phyloP scores from a whole-genome alignment of 2,113 vertebrate genomes.

The Camelus dromedarius region DNA sequence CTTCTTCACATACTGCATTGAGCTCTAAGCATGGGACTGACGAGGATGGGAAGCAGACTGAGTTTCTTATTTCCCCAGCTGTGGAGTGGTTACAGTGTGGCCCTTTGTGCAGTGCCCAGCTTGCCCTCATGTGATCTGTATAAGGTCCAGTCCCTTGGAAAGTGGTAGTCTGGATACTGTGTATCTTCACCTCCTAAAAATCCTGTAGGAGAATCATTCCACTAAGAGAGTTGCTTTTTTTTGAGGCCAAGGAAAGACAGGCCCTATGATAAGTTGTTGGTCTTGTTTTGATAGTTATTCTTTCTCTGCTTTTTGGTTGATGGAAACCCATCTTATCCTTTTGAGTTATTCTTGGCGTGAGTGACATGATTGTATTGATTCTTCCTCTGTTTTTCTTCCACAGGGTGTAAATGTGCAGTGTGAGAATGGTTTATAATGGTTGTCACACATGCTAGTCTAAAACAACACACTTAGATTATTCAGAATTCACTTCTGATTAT shows the following conservation, averaged over 20 bases:
- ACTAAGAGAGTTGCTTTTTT: neutral
- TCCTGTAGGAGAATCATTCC: neutral
- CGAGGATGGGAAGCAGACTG: neutral
- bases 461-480: neutral
- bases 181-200: neutral
- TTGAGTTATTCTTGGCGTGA: neutral
- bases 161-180: neutral
- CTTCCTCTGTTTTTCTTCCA: neutral
- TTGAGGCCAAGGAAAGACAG: neutral
- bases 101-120: neutral
- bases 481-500: slow-evolving; percentile 3
- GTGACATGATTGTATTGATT: neutral
- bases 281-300: slow-evolving; percentile 11
- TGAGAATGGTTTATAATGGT: neutral
- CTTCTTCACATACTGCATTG: neutral
- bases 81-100: neutral
- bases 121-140: neutral
- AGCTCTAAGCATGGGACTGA: neutral
- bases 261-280: neutral
- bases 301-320: neutral
- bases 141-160: neutral
- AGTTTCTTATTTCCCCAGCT: neutral
- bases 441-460: neutral
- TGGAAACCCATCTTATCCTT: neutral
- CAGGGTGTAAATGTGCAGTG: neutral